A percentile compares a stretch with the other conserved stretches of the same genome.
Conservation (phyloP, 2,888 invertebrate species). For the Standfussiana lucernea region DNA sequence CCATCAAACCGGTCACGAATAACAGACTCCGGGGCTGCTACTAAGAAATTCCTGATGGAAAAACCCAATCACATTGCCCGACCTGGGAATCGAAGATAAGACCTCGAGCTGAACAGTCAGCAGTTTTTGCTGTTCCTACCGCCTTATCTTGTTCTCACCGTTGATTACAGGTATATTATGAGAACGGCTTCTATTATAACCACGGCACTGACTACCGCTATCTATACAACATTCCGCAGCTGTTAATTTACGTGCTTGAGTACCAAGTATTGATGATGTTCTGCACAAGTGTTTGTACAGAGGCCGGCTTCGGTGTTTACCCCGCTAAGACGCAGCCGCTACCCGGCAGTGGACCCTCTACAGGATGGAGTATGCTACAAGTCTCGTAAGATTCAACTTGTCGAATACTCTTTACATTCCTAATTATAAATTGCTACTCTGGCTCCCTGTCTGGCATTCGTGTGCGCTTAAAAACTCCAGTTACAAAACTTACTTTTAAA, state of each 20-base stretch:
- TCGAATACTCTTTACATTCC: neutral
- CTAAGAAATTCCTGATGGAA: neutral
- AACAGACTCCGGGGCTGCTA: neutral
- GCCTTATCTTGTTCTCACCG: neutral
- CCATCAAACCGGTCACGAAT: neutral
- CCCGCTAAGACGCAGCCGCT: slow-evolving; percentile 92
- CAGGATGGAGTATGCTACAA: slow-evolving; percentile 83
- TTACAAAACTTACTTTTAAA: too few relatives aligned
- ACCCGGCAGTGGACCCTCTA: slow-evolving; percentile 95
- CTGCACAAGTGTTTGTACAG: slow-evolving; percentile 95
- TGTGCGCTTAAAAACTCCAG: neutral
- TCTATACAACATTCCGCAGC: slow-evolving; percentile 94
- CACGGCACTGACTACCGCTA: slow-evolving; percentile 93
- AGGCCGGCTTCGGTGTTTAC: slow-evolving; percentile 96
- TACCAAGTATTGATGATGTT: slow-evolving; percentile 94
- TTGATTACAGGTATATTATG: slow-evolving; percentile 92
- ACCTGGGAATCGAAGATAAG: neutral
- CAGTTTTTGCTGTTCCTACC: neutral
- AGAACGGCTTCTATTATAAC: slow-evolving; percentile 91
- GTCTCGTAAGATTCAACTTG: slow-evolving; percentile 72
- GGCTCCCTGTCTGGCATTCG: neutral
- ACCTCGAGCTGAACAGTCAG: neutral
- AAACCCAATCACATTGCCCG: neutral
- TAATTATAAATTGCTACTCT: neutral
- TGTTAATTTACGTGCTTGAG: slow-evolving; percentile 94